Percentiles rank a stretch among this genome's conserved stretches.
Conservation (phyloP, 2,888 invertebrate genomes). For the Carpatolechia fugitivella region DNA sequence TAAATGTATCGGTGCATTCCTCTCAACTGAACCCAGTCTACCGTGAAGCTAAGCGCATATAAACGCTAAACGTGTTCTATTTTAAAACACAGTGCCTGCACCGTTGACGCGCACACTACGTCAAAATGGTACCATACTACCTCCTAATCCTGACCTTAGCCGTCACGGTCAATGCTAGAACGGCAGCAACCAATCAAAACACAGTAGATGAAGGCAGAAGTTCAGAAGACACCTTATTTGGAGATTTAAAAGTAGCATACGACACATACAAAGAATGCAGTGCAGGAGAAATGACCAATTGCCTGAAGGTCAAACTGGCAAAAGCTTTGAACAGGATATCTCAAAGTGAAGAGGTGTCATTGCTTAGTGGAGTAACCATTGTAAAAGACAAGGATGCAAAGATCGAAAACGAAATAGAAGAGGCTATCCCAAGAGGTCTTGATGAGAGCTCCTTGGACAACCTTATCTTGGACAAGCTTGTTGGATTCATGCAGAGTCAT, state of each 20-base stretch:
- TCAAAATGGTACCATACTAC: conserved; percentile 79
- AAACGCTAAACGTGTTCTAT: conserved; percentile 66
- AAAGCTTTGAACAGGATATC: conserved; percentile 87
- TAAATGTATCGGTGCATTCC: conserved; percentile 74
- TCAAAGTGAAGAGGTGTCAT: conserved; percentile 82
- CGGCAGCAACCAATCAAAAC: conserved; percentile 72
- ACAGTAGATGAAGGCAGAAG: conserved; percentile 61
- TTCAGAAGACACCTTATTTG: conserved; percentile 74
- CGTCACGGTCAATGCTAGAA: conserved; percentile 73
- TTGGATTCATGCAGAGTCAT: conserved; percentile 87
- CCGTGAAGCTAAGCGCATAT: conserved; percentile 75
- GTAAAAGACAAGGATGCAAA: conserved; percentile 80
- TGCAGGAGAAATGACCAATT: conserved; percentile 83
- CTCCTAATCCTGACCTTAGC: conserved; percentile 78
- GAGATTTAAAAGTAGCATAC: conserved; percentile 85
- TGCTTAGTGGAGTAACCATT: conserved; percentile 87
- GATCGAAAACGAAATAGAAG: conserved; percentile 81
- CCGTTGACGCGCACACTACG: conserved; percentile 60
- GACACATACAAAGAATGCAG: conserved; percentile 91
- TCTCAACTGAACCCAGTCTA: conserved; percentile 64
- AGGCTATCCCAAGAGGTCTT: conserved; percentile 85
- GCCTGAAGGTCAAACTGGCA: conserved; percentile 89
- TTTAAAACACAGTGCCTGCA: conserved; percentile 67
- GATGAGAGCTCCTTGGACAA: conserved; percentile 86
- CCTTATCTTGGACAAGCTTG: conserved; percentile 86